Evolutionary conservation across 1,140 invertebrate species (phyloP).

Genomic region (Scaptomyza pallida): DNA sequence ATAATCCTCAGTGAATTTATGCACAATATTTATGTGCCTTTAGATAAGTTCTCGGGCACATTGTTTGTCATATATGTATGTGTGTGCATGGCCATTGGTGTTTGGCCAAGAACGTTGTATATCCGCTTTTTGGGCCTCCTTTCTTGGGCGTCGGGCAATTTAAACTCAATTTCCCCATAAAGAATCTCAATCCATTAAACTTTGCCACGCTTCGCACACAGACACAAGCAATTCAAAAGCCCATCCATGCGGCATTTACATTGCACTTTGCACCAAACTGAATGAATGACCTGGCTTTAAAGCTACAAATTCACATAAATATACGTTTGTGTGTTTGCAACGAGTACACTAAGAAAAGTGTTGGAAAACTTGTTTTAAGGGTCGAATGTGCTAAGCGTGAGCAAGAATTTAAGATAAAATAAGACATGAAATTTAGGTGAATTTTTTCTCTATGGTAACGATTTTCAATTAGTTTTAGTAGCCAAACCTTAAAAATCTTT

Average conservation of each 20-base stretch:
- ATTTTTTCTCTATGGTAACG: too few relatives aligned
- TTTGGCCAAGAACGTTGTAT: constrained; percentile 10
- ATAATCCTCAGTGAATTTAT: neutral
- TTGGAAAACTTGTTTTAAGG: too few relatives aligned
- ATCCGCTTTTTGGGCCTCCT: constrained; percentile 17
- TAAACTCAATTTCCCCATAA: constrained; percentile 66
- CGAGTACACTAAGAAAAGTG: neutral
- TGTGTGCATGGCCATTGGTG: constrained; percentile 1
- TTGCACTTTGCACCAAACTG: constrained; percentile 29
- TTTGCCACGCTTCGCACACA: constrained; percentile 35
- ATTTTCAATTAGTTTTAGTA: too few relatives aligned
- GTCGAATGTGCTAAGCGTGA: too few relatives aligned
- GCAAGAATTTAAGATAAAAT: too few relatives aligned
- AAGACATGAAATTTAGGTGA: too few relatives aligned
- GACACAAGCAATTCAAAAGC: constrained; percentile 39
- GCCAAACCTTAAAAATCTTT: too few relatives aligned
- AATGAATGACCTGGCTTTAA: constrained; percentile 46
- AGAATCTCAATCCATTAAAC: constrained; percentile 63
- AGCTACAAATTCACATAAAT: constrained; percentile 11
- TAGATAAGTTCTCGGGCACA: constrained; percentile 12
- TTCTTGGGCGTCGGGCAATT: constrained; percentile 44
- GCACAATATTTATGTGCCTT: constrained; percentile 5
- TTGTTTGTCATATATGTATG: constrained; percentile 14
- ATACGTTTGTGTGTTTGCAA: neutral
- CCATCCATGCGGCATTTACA: constrained; percentile 46